Evolutionary conservation across 2,797 vertebrate species (phyloP).

Genomic region (Leontocebus nigricollis): DNA sequence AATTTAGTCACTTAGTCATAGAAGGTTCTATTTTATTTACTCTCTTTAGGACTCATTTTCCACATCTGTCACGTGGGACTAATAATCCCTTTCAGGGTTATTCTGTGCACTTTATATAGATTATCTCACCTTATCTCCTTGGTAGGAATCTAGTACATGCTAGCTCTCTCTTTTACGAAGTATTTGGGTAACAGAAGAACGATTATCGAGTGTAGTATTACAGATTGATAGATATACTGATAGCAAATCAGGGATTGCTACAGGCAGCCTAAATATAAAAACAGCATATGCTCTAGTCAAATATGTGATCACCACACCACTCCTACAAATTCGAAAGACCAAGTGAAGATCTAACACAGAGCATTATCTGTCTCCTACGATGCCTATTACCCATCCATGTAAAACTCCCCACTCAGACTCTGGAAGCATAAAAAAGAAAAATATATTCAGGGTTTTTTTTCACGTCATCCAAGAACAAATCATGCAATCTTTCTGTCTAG

Average conservation of each 20-base stretch:
- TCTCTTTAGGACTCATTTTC: constrained; percentile 29
- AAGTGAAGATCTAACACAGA: background rate
- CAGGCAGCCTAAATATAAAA: background rate
- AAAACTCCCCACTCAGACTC: background rate
- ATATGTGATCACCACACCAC: background rate
- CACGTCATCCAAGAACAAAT: background rate
- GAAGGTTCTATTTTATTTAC: background rate
- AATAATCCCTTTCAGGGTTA: background rate
- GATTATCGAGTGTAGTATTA: background rate
- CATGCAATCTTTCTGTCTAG: background rate
- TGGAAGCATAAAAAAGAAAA: background rate
- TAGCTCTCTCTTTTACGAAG: background rate
- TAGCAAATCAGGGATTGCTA: background rate
- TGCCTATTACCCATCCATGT: background rate
- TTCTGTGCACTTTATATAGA: background rate
- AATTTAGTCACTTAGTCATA: background rate
- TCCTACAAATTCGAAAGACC: background rate
- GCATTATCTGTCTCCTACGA: background rate
- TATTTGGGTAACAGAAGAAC: background rate
- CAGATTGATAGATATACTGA: background rate
- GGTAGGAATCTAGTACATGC: background rate
- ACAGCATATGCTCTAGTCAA: accelerated
- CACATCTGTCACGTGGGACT: background rate
- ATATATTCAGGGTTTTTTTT: background rate
- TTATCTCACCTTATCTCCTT: background rate